Base-by-base conservation (phyloP, 2,113 vertebrate species). In the Engystomops pustulosus region DNA sequence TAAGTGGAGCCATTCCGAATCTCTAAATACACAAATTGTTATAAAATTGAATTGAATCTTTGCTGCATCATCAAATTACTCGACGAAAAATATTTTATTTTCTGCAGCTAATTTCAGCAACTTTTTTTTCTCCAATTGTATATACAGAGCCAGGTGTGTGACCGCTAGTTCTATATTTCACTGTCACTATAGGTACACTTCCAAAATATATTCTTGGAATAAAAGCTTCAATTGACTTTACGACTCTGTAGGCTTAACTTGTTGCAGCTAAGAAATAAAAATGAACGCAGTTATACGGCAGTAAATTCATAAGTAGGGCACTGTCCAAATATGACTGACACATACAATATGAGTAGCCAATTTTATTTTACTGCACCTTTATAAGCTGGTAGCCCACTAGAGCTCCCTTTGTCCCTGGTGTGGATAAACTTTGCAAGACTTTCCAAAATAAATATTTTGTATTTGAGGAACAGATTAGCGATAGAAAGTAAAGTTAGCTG, bases 391-490 rank as follows among this genome's bases (percentile, higher is more conserved):
- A 69, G 55, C 5, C 60, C 72, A 68, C 58, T 76, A 85, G 62
- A 79, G 75, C 45, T 79, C 18, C 65, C 62, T 78, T 85, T 85
- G 60, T 85, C 45, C 83, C 75, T 41, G 45, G 32, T 67, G 45
- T 78, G 82, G 60, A 84, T 84, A 85, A 65, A 79, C 49, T 85
- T 85, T 55, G 74, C 70, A 23, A 44, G 34, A 44, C 32, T 79
- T 68, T 85, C 75, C 83, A 85, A 85, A 85, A 55, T 55, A 85
- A 85, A 85, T 85, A 85, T 85, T 85, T 85, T 65, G n/a, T 76
- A 70, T 85, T 69, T 70, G 62, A 85, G 75, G 74, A 30, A 85
- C 55, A 70, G 83, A 85, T 85, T 84, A 84, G 74, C 15, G 25
- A 84, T 78, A 69, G 74, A 84, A 84, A 78, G 44, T 53, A 77